Evolutionary conservation across 1,140 invertebrate species (phyloP), one percentile per base, ranked within the genome.

Genomic region (Melanaphis sacchari): DNA sequence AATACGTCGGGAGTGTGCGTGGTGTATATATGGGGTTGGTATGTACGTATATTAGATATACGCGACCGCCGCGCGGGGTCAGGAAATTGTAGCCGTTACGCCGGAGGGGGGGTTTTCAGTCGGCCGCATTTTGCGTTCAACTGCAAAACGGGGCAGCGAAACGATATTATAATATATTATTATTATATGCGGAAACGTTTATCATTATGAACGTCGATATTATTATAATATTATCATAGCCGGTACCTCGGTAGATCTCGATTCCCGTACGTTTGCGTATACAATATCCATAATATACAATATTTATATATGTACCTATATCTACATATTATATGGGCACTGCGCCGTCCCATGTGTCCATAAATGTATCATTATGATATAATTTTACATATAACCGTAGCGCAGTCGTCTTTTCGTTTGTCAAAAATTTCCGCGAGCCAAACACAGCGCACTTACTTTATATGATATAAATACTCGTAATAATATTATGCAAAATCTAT

Each of bases 191-290:
- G 40, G 41, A 46, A 87, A 87, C 84, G 84, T 87, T 87, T 87
- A 87, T 87, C 41, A 43, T 87, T 43, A 87, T 31, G 59, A n/a
- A 43, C 84, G 40, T 87, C 84, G 84, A 87, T 87, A 87, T 43
- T 43, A 87, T 87, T 38, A 84, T 84, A 31, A 82, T 82, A 82
- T 8, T 82, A 82, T 82, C n/a, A 82, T 82, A 38, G 36, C 22
- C 59, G 15, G n/a, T 76, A 76, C 59, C 15, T 76, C 59, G n/a
- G 59, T 3, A 15, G 31, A n/a, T 76, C n/a, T n/a, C 11, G 59
- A 31, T 76, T 76, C n/a, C 31, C 15, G 76, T 21, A 82, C 76
- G 76, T 18, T 36, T 82, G 36, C 1, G 26, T 38, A 82, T 38
- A 82, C 22, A 82, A 82, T 82, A 82, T 38, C 11, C 59, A 66